These are phyloP conservation scores for Betta splendens DNA, from an alignment of 2,797 vertebrate genomes.

Conservation along the genomic window DNA sequence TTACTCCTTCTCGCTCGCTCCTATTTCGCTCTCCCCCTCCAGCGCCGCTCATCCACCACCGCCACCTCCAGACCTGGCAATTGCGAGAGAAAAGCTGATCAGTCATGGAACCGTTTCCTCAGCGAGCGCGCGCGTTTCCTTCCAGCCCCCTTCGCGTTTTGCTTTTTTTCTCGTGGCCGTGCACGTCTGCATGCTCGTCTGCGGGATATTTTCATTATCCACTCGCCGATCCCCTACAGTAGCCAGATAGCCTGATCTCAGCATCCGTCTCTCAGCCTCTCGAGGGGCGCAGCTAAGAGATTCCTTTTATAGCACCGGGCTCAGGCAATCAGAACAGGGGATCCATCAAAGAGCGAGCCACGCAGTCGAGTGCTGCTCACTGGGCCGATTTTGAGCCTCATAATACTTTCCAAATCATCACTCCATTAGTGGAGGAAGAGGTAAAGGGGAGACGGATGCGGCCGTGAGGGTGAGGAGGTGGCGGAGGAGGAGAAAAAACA, in stretches of 20 bases:
- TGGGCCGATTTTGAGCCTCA: conserved; percentile 49
- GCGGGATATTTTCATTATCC: conserved; percentile 62
- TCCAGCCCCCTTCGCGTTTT: conserved; percentile 10
- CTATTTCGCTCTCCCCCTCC: conserved; percentile 32
- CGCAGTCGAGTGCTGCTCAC: conserved; percentile 30
- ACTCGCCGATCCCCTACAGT: conserved; percentile 46
- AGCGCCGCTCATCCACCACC: conserved; percentile 20
- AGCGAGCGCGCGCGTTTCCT: conserved; percentile 3
- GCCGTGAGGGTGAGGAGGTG: conserved; percentile 8
- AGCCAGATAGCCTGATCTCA: conserved; percentile 50
- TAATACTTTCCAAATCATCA: conserved; percentile 64
- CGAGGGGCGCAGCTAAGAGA: conserved; percentile 32
- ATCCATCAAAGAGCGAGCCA: conserved; percentile 58
- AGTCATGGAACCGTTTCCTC: conserved; percentile 30
- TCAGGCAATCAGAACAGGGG: conserved; percentile 59
- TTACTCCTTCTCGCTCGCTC: conserved; percentile 34
- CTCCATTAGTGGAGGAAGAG: conserved; percentile 50
- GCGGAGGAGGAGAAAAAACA: conserved; percentile 56
- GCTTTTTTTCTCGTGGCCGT: conserved; percentile 16
- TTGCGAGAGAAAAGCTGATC: conserved; percentile 47
- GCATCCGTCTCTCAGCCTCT: conserved; percentile 48
- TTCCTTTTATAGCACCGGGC: conserved; percentile 30
- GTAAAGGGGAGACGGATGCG: conserved; percentile 17
- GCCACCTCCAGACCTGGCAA: conserved; percentile 40
- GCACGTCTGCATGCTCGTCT: conserved; percentile 24